Evolutionary conservation across 2,888 invertebrate species (phyloP).

Genomic region (Patella pellucida): DNA sequence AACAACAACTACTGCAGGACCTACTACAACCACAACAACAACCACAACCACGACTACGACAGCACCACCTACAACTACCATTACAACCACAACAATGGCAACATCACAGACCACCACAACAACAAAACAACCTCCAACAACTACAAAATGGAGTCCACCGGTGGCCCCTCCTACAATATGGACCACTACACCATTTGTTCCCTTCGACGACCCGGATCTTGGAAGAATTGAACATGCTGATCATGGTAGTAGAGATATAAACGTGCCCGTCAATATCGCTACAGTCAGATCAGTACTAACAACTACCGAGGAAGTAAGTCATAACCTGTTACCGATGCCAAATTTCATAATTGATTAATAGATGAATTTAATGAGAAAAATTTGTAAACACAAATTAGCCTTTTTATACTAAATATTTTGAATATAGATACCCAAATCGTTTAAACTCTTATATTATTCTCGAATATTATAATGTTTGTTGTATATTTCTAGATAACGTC

Average conservation of each 20-base stretch:
- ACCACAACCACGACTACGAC: conserved; percentile 16
- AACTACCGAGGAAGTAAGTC: conserved; percentile 12
- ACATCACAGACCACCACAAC: neutral
- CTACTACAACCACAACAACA: conserved; percentile 26
- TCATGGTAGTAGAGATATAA: neutral
- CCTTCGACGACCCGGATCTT: neutral
- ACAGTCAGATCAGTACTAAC: neutral
- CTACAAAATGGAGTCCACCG: neutral
- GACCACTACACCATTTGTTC: neutral
- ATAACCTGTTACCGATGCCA: neutral
- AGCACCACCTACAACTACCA: conserved; percentile 4
- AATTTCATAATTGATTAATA: neutral
- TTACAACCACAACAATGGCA: neutral
- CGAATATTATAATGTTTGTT: too few relatives aligned
- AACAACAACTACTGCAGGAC: conserved; percentile 19
- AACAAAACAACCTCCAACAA: neutral
- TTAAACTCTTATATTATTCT: too few relatives aligned
- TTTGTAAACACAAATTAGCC: too few relatives aligned
- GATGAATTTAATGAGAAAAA: too few relatives aligned
- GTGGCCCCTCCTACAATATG: neutral
- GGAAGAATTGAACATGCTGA: neutral
- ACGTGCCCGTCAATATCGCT: neutral
- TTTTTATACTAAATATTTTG: too few relatives aligned
- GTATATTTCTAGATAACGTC: too few relatives aligned
- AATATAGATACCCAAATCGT: too few relatives aligned